Evolutionary conservation across 2,797 vertebrate species (phyloP).

Genomic region (Erethizon dorsatum): DNA sequence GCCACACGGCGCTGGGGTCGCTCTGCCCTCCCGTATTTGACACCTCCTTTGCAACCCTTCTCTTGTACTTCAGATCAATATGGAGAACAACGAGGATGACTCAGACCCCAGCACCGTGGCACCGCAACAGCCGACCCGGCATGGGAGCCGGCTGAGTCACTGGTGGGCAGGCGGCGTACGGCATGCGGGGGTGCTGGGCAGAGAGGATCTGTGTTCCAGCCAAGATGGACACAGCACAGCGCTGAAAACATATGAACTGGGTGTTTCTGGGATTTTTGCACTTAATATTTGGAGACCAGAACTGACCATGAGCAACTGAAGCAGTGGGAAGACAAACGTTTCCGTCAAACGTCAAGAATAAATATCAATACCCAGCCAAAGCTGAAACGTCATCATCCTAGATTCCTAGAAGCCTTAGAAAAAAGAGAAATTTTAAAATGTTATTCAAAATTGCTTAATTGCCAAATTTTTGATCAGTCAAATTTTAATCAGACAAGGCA

Average conservation of each 20-base stretch:
- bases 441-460: constrained; percentile 43
- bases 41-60: neutral
- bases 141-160: no score
- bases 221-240: no score
- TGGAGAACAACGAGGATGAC: neutral
- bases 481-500: constrained; percentile 58
- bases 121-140: neutral
- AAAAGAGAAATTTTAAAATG: constrained; percentile 29
- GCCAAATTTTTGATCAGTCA: constrained; percentile 33
- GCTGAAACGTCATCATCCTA: neutral
- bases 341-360: neutral
- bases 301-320: neutral
- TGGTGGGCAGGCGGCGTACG: accelerated
- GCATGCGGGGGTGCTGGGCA: no score
- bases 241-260: neutral
- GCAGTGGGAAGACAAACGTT: neutral
- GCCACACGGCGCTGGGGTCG: neutral
- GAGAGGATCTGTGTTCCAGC: neutral
- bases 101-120: no score
- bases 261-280: neutral
- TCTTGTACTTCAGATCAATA: neutral
- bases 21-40: neutral
- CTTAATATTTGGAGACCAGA: neutral
- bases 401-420: neutral
- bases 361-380: neutral